Percentiles rank a stretch among this genome's conserved stretches.
These are phyloP conservation scores for Eledone cirrhosa DNA, from an alignment of 2,888 invertebrate species.

Conservation along the genomic window DNA sequence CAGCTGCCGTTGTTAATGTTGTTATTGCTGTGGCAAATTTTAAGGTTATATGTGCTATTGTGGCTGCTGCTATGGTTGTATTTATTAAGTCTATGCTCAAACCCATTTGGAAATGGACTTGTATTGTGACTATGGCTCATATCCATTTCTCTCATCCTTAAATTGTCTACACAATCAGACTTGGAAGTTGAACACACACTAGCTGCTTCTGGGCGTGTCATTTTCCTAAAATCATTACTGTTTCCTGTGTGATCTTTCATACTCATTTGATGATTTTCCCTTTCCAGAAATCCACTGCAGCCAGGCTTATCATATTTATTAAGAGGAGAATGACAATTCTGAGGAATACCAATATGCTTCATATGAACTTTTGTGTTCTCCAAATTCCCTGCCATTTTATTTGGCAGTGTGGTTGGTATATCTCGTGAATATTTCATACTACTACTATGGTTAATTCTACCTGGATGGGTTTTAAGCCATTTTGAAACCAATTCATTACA, in stretches of 20 bases:
- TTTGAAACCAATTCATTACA: conserved; percentile 18
- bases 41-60: conserved; percentile 1
- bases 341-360: conserved; percentile 21
- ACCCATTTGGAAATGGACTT: neutral
- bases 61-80: neutral
- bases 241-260: neutral
- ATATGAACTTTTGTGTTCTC: neutral
- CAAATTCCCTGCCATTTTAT: neutral
- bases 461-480: neutral
- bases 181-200: conserved; percentile 7
- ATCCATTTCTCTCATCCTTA: conserved; percentile 12
- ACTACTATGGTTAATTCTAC: too few species aligned
- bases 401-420: too few species aligned
- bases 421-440: too few species aligned
- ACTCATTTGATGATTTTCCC: neutral
- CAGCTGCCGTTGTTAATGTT: neutral
- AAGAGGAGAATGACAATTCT: neutral
- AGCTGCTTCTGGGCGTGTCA: neutral
- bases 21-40: conserved; percentile 8
- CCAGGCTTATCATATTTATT: conserved; percentile 14
- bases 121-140: neutral
- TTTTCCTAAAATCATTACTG: conserved; percentile 15
- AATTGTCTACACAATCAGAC: neutral
- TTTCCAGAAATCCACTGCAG: conserved; percentile 17
- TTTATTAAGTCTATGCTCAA: neutral